A percentile compares a stretch with the other conserved stretches of the same genome.
Evolutionary conservation across 2,113 vertebrate species (phyloP).

Genomic region (Varanus komodoensis): DNA sequence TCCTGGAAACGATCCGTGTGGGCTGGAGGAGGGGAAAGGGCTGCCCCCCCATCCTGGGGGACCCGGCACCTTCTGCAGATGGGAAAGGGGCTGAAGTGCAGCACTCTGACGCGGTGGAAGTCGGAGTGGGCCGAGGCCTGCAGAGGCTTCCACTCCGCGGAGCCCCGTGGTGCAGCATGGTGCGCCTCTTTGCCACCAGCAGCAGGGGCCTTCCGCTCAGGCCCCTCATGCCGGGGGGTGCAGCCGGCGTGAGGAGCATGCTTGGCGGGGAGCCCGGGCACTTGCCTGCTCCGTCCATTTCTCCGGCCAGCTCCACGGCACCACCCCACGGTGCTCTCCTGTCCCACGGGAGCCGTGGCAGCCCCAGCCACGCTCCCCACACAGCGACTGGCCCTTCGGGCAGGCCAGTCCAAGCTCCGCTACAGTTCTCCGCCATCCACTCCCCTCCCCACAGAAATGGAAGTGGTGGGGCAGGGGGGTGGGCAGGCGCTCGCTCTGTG

Average conservation of each 20-base stretch:
- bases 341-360: not conserved
- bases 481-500: too few relatives aligned
- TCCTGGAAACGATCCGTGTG: too few relatives aligned
- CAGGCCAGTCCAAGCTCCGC: not conserved
- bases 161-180: fast-evolving
- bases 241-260: too few relatives aligned
- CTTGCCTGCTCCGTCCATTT: not conserved
- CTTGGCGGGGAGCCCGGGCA: not conserved
- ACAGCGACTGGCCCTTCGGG: not conserved
- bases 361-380: not conserved
- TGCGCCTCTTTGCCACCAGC: fast-evolving
- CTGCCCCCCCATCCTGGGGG: too few relatives aligned
- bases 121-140: not conserved
- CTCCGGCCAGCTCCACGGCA: not conserved
- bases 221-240: not conserved
- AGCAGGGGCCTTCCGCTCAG: too few relatives aligned
- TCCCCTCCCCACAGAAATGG: not conserved
- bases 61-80: too few relatives aligned
- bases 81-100: not conserved
- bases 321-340: too few relatives aligned
- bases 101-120: not conserved
- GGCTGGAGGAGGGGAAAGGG: not conserved
- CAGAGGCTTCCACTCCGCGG: fast-evolving
- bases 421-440: not conserved
- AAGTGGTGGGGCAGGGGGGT: too few relatives aligned